Evolutionary conservation across 1,140 invertebrate species (phyloP).

Genomic region (Ectropis grisescens): DNA sequence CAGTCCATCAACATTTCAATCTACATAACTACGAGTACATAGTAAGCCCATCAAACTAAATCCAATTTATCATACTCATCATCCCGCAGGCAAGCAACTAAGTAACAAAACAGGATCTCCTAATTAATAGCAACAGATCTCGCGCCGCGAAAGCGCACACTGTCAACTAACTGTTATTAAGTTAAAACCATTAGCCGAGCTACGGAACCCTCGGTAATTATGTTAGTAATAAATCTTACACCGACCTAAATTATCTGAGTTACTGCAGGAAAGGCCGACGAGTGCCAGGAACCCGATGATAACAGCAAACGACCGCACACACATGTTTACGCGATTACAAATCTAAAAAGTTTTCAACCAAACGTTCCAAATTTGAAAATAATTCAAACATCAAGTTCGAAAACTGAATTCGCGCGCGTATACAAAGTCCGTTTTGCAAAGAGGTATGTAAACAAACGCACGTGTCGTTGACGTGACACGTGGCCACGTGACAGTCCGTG

Average conservation of each 20-base stretch:
- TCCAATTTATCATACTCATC: too few species aligned
- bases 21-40: too few species aligned
- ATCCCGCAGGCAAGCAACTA: too few species aligned
- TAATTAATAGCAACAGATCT: constrained; percentile 15
- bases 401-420: too few species aligned
- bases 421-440: too few species aligned
- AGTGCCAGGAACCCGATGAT: constrained; percentile 27
- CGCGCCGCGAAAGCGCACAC: constrained; percentile 4
- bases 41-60: too few species aligned
- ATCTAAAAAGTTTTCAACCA: too few species aligned
- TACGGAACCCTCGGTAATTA: constrained; percentile 23
- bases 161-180: constrained; percentile 15
- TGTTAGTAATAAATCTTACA: constrained; percentile 35
- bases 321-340: constrained; percentile 23
- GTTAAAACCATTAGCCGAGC: constrained; percentile 20
- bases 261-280: constrained; percentile 35
- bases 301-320: constrained; percentile 20
- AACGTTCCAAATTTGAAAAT: too few species aligned
- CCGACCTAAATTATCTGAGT: constrained; percentile 53
- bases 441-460: too few species aligned
- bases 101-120: constrained; percentile 8
- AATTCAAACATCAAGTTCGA: too few species aligned
- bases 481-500: constrained; percentile 31
- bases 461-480: constrained; percentile 13
- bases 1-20: too few species aligned